These are phyloP conservation scores for Petrocephalus zakoni DNA, from an alignment of 2,113 vertebrate genomes.

Conservation along the genomic window DNA sequence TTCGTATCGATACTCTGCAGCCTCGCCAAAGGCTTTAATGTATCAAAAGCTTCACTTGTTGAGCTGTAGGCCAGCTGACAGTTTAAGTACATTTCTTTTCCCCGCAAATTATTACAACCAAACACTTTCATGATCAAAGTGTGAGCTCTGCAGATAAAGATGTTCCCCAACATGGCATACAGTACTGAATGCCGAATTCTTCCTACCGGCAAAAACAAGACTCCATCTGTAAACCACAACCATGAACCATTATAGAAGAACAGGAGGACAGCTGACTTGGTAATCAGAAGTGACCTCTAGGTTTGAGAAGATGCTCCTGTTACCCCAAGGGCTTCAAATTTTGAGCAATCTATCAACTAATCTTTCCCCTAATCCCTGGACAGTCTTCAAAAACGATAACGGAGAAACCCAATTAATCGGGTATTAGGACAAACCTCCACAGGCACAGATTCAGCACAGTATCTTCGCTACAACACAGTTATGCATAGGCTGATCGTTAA, in stretches of 20 bases:
- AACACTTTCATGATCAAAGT: slow-evolving; percentile 5
- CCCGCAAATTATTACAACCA: not conserved
- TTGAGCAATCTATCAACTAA: not conserved
- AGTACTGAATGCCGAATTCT: not conserved
- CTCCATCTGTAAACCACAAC: not conserved
- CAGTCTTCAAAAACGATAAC: not conserved
- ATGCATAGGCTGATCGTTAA: not conserved
- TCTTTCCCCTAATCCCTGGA: not conserved
- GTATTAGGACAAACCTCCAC: not conserved
- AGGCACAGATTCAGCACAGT: not conserved
- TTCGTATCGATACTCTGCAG: not conserved
- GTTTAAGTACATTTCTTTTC: not conserved
- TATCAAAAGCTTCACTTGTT: not conserved
- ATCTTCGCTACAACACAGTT: not conserved
- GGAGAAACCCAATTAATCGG: not conserved
- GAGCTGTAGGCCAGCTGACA: not conserved
- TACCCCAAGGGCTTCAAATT: not conserved
- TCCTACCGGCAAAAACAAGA: not conserved
- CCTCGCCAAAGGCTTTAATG: slow-evolving; percentile 5
- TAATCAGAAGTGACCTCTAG: not conserved
- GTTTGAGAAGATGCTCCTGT: not conserved
- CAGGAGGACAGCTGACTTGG: not conserved
- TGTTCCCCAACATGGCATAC: not conserved
- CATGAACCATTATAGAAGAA: not conserved
- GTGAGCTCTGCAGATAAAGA: slow-evolving; percentile 1